Base-by-base conservation (phyloP, 2,888 invertebrate genomes). In the Diarsia mendica region DNA sequence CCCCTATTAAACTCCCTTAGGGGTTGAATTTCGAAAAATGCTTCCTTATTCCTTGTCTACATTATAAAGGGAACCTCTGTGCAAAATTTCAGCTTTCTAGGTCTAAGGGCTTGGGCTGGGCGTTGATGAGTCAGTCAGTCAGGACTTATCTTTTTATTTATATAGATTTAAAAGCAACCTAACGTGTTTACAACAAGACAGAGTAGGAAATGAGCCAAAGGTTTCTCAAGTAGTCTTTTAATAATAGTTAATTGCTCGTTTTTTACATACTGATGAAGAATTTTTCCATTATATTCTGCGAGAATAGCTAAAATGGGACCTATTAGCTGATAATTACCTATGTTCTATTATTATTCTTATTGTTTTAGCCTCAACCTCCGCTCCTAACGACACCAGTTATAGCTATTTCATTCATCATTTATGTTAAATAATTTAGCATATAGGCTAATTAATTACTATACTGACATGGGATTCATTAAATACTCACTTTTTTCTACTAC, bases 241-340 rank as follows among this genome's bases (percentile, higher is more conserved):
- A 33, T 73, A 3, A 33, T 15, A 15, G 11, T 51, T 53, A 63
- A 63, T 46, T 61, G 23, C 11, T 28, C 2, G 39, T 63, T 20
- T 28, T 20, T 39, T 39, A 39, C 28, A 55, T 3, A 10, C 18
- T 28, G 18, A 15, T 10, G 18, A 8, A 4, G 64, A 39, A 39
- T 15, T 55, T 68, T 77, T 63, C 61, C 53, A 44, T 44, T 6
- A 6, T 23, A 13, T 65, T 44, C 55, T 39, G 15, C 15, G 10
- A 48, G 28, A 46, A 39, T 48, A 28, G n/a, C 61, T 13, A 53
- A n/a, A 48, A 33, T n/a, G n/a, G 11, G 13, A 61, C 46, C 5
- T 55, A 63, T 49, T 44, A 58, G 28, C 33, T 6, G n/a, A 33
- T 15, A 67, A 77, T 78, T 69, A 77, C 28, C 28, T 28, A 28